These are phyloP conservation scores for Pristionchus arcanus DNA, from an alignment of 2,888 invertebrate species.

Conservation along the genomic window DNA sequence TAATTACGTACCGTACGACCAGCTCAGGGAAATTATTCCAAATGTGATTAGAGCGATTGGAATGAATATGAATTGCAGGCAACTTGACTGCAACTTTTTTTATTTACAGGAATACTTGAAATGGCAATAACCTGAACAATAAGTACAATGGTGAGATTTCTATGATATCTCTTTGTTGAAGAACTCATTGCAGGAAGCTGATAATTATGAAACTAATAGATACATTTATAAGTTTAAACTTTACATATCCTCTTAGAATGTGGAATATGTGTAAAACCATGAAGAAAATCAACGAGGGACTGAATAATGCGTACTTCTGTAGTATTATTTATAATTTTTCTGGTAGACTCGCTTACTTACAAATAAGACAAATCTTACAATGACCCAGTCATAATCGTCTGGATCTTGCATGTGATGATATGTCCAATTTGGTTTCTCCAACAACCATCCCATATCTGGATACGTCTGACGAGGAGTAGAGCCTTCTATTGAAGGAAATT, in stretches of 20 bases:
- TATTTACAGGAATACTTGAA: neutral
- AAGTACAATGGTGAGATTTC: neutral
- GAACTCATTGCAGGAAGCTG: constrained; percentile 6
- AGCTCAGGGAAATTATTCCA: neutral
- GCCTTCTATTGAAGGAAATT: neutral
- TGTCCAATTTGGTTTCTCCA: neutral
- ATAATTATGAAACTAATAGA: neutral
- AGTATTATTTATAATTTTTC: neutral
- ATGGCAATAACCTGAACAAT: neutral
- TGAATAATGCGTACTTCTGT: neutral
- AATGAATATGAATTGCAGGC: neutral
- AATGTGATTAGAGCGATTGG: neutral
- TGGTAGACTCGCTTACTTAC: neutral
- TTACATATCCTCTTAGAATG: neutral
- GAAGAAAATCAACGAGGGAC: neutral
- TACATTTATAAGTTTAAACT: neutral
- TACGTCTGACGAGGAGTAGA: neutral
- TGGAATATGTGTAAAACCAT: constrained; percentile 6
- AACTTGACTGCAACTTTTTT: neutral
- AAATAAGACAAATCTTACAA: neutral
- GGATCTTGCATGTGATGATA: neutral
- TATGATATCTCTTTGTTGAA: neutral
- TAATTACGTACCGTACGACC: neutral
- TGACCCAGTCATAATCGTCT: neutral
- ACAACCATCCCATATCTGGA: neutral